phyloP scores from a whole-genome alignment of 2,113 vertebrate genomes.

The Mus spicilegus region DNA sequence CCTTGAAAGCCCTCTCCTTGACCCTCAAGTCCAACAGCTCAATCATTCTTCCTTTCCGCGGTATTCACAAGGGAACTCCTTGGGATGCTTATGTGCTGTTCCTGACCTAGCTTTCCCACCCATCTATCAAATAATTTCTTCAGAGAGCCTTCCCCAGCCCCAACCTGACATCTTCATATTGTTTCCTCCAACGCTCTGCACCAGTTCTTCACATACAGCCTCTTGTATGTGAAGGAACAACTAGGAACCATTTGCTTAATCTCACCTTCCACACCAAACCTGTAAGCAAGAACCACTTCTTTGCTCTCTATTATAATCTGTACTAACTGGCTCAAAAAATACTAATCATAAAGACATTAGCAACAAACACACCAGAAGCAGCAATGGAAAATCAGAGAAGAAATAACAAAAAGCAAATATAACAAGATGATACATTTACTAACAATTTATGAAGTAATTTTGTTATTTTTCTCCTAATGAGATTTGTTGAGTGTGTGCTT shows the following conservation, averaged over 20 bases:
- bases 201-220: background rate
- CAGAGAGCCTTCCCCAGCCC: background rate
- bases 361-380: background rate
- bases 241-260: background rate
- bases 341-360: background rate
- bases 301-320: background rate
- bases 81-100: background rate
- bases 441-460: background rate
- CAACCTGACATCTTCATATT: background rate
- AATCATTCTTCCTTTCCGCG: background rate
- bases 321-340: background rate
- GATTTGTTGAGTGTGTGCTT: background rate
- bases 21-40: background rate
- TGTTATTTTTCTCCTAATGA: background rate
- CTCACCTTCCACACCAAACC: background rate
- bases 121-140: background rate
- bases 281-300: background rate
- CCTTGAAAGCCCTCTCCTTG: background rate
- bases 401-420: background rate
- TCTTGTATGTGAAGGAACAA: background rate
- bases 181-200: background rate
- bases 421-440: background rate
- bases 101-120: background rate
- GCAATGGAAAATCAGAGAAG: background rate
- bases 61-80: background rate